These are phyloP conservation scores for Melieria crassipennis DNA, from an alignment of 2,888 invertebrate species.

Conservation along the genomic window DNA sequence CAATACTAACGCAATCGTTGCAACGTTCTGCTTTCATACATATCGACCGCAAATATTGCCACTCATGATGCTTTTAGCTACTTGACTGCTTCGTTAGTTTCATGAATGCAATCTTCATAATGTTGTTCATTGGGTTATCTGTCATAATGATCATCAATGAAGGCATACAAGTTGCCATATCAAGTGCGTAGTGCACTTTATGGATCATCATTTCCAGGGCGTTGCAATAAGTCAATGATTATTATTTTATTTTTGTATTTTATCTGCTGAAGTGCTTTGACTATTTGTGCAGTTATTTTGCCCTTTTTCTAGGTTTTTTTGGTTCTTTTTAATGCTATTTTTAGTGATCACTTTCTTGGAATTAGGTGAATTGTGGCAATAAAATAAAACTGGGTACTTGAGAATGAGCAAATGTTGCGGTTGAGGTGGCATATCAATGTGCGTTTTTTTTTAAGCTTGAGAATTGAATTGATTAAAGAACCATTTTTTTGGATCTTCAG, in stretches of 20 bases:
- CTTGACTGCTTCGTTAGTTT: not conserved
- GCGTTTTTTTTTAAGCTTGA: no score
- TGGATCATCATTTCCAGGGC: not conserved
- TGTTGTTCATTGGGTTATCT: no score
- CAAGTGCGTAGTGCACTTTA: not conserved
- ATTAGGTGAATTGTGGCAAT: conserved; percentile 2
- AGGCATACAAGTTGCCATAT: not conserved
- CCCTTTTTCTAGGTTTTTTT: not conserved
- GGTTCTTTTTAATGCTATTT: not conserved
- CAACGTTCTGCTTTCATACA: not conserved
- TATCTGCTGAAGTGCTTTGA: not conserved
- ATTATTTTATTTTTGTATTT: not conserved
- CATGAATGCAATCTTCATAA: not conserved
- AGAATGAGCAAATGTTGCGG: no score
- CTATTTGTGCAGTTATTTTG: not conserved
- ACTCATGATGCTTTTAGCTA: not conserved
- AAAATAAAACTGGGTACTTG: not conserved
- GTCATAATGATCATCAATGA: no score
- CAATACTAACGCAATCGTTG: not conserved
- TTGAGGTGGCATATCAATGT: no score
- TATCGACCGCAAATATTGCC: not conserved
- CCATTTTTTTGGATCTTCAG: no score
- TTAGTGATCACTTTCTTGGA: not conserved
- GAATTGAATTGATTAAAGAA: no score
- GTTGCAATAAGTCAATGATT: not conserved